A percentile compares a stretch with the other conserved stretches of the same genome.
These are phyloP conservation scores for Hypselothyrea guttata DNA, from an alignment of 2,888 invertebrate genomes.

Conservation along the genomic window DNA sequence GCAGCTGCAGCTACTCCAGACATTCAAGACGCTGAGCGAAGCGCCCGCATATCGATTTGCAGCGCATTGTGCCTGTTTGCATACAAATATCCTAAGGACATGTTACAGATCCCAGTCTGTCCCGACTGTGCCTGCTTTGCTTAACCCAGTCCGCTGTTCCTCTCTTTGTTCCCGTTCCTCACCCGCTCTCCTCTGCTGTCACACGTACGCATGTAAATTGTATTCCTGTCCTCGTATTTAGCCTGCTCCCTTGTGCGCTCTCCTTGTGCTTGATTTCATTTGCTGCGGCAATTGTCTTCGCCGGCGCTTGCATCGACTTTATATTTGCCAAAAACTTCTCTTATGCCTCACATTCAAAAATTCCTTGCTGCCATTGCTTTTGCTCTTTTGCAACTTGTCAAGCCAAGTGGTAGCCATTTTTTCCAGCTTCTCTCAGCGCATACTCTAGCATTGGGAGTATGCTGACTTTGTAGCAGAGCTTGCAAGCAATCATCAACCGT, in stretches of 20 bases:
- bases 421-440: not conserved
- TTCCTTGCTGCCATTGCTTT: constrained; percentile 33
- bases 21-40: constrained; percentile 16
- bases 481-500: too few relatives aligned
- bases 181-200: constrained; percentile 47
- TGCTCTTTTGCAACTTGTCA: constrained; percentile 77
- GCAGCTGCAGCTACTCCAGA: not conserved
- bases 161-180: constrained; percentile 5
- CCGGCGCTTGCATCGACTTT: constrained; percentile 69
- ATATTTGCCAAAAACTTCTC: constrained; percentile 46
- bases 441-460: not conserved
- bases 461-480: not conserved
- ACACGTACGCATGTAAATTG: constrained; percentile 77
- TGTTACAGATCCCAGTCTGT: constrained; percentile 44
- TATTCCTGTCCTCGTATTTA: constrained; percentile 45
- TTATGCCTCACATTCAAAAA: constrained; percentile 50
- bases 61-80: constrained; percentile 73
- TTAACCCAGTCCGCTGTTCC: not conserved
- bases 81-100: constrained; percentile 77
- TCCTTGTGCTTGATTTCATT: constrained; percentile 72
- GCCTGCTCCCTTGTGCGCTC: constrained; percentile 11
- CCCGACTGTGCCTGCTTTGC: constrained; percentile 3
- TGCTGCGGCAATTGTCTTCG: constrained; percentile 71
- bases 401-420: constrained; percentile 56
- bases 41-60: constrained; percentile 78